phyloP scores from a whole-genome alignment of 2,888 invertebrate genomes.

The Lasiommata megera region DNA sequence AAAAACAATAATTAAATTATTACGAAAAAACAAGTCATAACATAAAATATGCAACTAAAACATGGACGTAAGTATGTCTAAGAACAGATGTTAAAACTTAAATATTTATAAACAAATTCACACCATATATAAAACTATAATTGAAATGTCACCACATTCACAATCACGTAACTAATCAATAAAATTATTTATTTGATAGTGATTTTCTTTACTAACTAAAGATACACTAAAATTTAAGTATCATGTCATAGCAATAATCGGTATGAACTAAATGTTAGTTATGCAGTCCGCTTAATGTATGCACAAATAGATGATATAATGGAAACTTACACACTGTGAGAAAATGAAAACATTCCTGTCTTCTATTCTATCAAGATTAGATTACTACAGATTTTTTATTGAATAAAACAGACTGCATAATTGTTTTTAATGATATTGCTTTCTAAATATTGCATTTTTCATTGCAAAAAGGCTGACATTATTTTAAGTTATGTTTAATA shows the following conservation, averaged over 20 bases:
- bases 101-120: slow-evolving; percentile 55
- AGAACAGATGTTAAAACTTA: slow-evolving; percentile 58
- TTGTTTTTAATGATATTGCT: background rate
- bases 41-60: slow-evolving; percentile 78
- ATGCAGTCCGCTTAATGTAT: background rate
- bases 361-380: too few relatives aligned
- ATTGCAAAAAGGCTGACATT: background rate
- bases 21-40: slow-evolving; percentile 75
- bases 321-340: too few relatives aligned
- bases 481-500: too few relatives aligned
- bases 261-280: background rate
- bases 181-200: slow-evolving; percentile 23
- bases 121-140: slow-evolving; percentile 74
- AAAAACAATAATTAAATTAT: slow-evolving; percentile 68
- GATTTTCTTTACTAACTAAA: slow-evolving; percentile 20
- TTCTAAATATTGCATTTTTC: background rate
- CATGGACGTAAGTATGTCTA: slow-evolving; percentile 77
- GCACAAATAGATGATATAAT: background rate
- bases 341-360: background rate
- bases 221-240: slow-evolving; percentile 28
- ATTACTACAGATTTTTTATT: background rate
- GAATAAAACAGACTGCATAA: background rate
- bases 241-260: slow-evolving; percentile 26
- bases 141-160: slow-evolving; percentile 32
- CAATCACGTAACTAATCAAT: slow-evolving; percentile 15